These are phyloP conservation scores for Dryobotodes eremita DNA, from an alignment of 2,888 invertebrate genomes.

Conservation along the genomic window DNA sequence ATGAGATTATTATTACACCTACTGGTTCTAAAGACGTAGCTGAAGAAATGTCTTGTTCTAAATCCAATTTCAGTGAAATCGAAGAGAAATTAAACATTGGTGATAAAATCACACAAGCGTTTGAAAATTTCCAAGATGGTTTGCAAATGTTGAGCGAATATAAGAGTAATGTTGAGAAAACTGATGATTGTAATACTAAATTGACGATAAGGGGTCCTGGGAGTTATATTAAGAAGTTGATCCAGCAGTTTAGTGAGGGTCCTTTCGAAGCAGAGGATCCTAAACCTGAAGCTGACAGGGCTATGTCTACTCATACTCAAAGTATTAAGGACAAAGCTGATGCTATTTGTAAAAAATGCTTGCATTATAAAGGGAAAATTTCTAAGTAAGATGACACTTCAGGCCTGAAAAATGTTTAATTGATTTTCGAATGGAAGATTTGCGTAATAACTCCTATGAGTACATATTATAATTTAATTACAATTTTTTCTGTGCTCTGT, in stretches of 20 bases:
- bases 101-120: constrained; percentile 81
- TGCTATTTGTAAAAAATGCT: constrained; percentile 89
- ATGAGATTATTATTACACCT: constrained; percentile 86
- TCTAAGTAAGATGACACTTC: constrained; percentile 72
- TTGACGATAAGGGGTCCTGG: constrained; percentile 87
- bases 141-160: constrained; percentile 81
- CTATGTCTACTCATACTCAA: constrained; percentile 80
- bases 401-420: neutral
- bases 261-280: constrained; percentile 84
- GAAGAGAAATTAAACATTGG: constrained; percentile 85
- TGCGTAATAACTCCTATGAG: neutral
- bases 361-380: constrained; percentile 88
- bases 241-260: constrained; percentile 89
- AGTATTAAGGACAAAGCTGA: constrained; percentile 86
- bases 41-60: constrained; percentile 68
- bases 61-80: constrained; percentile 76
- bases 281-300: constrained; percentile 84
- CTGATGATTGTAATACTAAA: constrained; percentile 78
- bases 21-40: constrained; percentile 79
- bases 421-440: neutral
- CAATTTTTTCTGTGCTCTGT: neutral
- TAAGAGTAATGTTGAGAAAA: constrained; percentile 72
- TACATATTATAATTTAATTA: neutral
- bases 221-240: constrained; percentile 87
- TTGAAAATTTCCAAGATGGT: constrained; percentile 85